Conservation (phyloP, 2,113 vertebrate genomes). For the Gulo gulo region DNA sequence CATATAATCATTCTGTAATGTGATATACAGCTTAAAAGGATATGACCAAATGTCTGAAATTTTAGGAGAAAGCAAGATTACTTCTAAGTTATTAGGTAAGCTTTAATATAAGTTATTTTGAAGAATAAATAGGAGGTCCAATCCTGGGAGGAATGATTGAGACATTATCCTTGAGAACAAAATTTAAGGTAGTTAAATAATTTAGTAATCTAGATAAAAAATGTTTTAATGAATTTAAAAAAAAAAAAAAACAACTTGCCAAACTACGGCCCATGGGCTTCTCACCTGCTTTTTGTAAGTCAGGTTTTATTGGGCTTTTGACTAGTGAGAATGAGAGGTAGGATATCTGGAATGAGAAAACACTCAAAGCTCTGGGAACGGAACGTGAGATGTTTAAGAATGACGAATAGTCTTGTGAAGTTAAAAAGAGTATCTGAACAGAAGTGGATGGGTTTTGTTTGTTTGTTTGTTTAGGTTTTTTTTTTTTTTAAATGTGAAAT, state of each 20-base stretch:
- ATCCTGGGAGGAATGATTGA: not conserved
- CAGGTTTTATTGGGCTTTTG: not conserved
- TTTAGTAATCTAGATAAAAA: not conserved
- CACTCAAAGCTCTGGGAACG: not conserved
- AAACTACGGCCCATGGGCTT: not conserved
- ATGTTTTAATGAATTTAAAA: not conserved
- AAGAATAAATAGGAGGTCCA: not conserved
- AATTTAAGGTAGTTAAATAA: not conserved
- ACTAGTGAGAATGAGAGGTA: not conserved
- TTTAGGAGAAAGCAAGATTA: slow-evolving; percentile 1
- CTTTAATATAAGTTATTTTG: not conserved
- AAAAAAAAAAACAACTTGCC: not conserved
- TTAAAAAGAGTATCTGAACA: not conserved
- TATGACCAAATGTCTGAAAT: not conserved
- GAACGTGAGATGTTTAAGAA: not conserved
- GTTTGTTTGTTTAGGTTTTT: too few species aligned
- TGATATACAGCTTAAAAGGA: not conserved
- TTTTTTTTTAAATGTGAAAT: not conserved
- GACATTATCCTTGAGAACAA: not conserved
- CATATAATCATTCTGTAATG: not conserved
- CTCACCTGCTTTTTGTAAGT: not conserved
- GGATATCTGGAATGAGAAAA: not conserved
- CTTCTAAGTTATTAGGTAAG: not conserved
- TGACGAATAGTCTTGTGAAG: not conserved
- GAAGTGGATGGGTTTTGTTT: not conserved